phyloP scores from a whole-genome alignment of 2,113 vertebrate genomes.

The Phylloscopus trochiloides region DNA sequence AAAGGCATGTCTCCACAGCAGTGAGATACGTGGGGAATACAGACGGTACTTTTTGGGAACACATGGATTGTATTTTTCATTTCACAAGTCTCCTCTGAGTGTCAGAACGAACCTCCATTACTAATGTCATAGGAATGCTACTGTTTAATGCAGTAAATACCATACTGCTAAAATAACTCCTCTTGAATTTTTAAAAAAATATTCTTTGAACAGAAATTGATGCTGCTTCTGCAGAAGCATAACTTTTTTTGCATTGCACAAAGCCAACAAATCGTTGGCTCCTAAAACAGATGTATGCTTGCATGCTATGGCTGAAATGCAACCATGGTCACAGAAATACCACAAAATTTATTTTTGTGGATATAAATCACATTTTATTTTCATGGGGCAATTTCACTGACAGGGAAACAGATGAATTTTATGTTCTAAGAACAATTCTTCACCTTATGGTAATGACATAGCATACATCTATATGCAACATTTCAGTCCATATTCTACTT shows the following conservation, averaged over 20 bases:
- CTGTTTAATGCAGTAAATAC: not conserved
- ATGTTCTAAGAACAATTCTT: not conserved
- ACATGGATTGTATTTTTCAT: not conserved
- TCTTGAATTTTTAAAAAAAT: not conserved
- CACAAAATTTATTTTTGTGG: not conserved
- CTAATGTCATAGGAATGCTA: not conserved
- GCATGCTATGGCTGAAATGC: not conserved
- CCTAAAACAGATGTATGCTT: not conserved
- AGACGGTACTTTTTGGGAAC: not conserved
- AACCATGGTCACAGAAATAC: not conserved
- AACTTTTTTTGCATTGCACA: not conserved
- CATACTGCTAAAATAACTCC: not conserved
- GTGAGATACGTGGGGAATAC: not conserved
- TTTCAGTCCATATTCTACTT: not conserved
- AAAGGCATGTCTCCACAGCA: not conserved
- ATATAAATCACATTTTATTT: not conserved
- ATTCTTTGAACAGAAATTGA: not conserved
- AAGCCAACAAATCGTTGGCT: not conserved
- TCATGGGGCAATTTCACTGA: not conserved
- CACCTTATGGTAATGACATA: not conserved
- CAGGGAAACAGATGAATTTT: not conserved
- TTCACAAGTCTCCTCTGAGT: not conserved
- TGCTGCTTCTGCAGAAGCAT: not conserved
- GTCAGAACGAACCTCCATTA: not conserved
- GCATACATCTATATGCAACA: accelerated